phyloP scores from a whole-genome alignment of 2,797 vertebrate genomes.

The Remorina albescens region DNA sequence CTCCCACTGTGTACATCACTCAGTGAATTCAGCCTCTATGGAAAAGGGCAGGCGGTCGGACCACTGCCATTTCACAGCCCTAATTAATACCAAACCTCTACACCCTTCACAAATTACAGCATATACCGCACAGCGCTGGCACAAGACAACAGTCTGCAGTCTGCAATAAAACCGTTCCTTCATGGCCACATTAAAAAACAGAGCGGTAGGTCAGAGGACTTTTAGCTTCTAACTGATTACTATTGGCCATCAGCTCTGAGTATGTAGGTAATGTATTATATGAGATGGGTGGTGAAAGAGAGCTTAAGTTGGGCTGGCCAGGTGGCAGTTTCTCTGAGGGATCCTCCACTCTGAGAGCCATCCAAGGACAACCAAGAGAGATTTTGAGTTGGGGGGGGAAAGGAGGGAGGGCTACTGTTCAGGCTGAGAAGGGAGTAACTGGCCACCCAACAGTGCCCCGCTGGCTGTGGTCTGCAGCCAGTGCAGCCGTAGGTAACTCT shows the following conservation, averaged over 20 bases:
- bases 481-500: slow-evolving; percentile 83
- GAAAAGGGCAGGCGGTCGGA: slow-evolving; percentile 77
- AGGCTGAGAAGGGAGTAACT: slow-evolving; percentile 44
- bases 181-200: slow-evolving; percentile 81
- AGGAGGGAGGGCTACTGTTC: slow-evolving; percentile 47
- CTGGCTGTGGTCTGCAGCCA: slow-evolving; percentile 81
- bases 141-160: slow-evolving; percentile 71
- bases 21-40: slow-evolving; percentile 77
- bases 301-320: slow-evolving; percentile 74
- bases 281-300: slow-evolving; percentile 80
- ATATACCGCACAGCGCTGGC: slow-evolving; percentile 75
- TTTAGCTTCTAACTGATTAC: slow-evolving; percentile 78
- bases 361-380: slow-evolving; percentile 78
- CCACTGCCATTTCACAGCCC: slow-evolving; percentile 72
- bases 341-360: slow-evolving; percentile 65
- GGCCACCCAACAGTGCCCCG: slow-evolving; percentile 76
- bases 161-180: slow-evolving; percentile 79
- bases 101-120: slow-evolving; percentile 80
- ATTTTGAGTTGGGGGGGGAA: slow-evolving; percentile 26
- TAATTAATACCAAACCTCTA: slow-evolving; percentile 86
- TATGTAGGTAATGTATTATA: slow-evolving; percentile 73
- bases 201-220: slow-evolving; percentile 77
- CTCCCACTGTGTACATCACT: slow-evolving; percentile 77
- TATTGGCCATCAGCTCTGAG: slow-evolving; percentile 67
- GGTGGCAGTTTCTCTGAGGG: slow-evolving; percentile 76